Conservation (phyloP, 2,797 vertebrate species). For the Macrochelys suwanniensis region DNA sequence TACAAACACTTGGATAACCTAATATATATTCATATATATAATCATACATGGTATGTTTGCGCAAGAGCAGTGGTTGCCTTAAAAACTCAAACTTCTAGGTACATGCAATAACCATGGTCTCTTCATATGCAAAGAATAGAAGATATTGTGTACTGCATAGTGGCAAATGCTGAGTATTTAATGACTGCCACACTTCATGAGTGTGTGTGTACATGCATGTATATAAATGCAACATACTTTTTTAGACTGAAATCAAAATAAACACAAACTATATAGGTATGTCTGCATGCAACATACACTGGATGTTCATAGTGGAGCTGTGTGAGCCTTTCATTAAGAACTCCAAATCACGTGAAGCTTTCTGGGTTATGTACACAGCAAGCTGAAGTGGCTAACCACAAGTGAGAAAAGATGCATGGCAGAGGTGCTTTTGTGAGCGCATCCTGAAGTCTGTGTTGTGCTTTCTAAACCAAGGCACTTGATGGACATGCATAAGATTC, state of each 20-base stretch:
- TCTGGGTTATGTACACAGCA: neutral
- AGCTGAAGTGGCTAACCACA: neutral
- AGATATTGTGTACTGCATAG: neutral
- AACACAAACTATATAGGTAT: neutral
- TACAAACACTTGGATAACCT: neutral
- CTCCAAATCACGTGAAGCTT: neutral
- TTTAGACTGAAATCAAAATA: neutral
- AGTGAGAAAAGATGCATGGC: neutral
- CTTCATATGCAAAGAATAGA: neutral
- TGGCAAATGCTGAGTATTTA: neutral
- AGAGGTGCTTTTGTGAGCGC: neutral
- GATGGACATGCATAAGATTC: slow-evolving; percentile 29
- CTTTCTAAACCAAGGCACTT: neutral
- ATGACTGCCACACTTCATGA: neutral
- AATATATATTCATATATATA: neutral
- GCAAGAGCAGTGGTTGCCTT: neutral
- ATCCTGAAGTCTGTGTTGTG: neutral
- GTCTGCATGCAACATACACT: neutral
- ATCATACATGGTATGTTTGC: neutral
- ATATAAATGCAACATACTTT: neutral
- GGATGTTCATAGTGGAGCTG: neutral
- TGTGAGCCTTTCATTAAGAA: neutral
- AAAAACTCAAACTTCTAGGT: neutral
- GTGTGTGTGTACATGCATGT: neutral
- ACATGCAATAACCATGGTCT: neutral